Conservation (phyloP, 2,888 invertebrate genomes). For the Cryptus armator region DNA sequence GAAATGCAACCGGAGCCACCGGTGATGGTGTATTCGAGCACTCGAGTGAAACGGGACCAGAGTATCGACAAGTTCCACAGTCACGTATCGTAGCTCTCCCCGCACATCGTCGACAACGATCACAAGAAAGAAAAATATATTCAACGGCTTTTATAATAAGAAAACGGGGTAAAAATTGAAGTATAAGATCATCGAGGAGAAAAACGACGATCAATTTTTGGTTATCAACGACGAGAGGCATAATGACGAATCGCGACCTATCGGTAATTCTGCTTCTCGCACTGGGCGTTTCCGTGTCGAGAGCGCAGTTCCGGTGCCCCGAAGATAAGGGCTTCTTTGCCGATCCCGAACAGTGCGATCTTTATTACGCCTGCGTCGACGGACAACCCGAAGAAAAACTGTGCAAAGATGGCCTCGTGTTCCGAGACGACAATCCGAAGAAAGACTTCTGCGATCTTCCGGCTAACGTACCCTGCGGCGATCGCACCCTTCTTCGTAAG, state of each 20-base stretch:
- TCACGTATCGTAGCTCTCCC: constrained; percentile 74
- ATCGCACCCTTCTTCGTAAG: constrained; percentile 91
- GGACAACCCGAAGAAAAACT: constrained; percentile 89
- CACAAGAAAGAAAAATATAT: constrained; percentile 60
- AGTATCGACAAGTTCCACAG: constrained; percentile 73
- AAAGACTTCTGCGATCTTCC: constrained; percentile 92
- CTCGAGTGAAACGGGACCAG: constrained; percentile 81
- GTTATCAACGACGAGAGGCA: constrained; percentile 25
- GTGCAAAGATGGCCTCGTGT: constrained; percentile 93
- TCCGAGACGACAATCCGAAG: constrained; percentile 90
- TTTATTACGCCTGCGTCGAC: constrained; percentile 91
- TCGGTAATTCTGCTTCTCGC: constrained; percentile 49
- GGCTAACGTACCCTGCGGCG: constrained; percentile 92
- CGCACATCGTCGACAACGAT: constrained; percentile 62
- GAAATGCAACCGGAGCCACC: constrained; percentile 79
- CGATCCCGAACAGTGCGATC: constrained; percentile 92
- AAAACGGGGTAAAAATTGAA: constrained; percentile 14
- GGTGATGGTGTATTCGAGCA: constrained; percentile 79
- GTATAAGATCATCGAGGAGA: not conserved
- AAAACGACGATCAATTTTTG: constrained; percentile 29
- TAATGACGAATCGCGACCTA: constrained; percentile 51
- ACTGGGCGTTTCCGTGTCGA: constrained; percentile 66
- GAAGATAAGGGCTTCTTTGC: constrained; percentile 91
- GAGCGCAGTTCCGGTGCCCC: constrained; percentile 88
- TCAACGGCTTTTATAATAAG: not conserved